These are phyloP conservation scores for Colletes collaris DNA, from an alignment of 2,888 invertebrate species.

Conservation along the genomic window DNA sequence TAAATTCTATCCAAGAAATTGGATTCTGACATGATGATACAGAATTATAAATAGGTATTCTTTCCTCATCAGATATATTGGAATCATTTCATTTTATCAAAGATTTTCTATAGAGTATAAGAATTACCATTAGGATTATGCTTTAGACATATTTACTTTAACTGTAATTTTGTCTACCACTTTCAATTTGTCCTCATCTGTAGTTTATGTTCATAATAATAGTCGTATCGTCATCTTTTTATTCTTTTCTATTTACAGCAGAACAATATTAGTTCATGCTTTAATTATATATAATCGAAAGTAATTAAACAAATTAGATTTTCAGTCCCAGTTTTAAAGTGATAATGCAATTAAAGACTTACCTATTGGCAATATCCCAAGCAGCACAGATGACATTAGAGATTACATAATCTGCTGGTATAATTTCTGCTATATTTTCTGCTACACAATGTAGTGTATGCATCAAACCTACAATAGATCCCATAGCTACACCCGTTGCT, in stretches of 20 bases:
- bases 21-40: slow-evolving; percentile 93
- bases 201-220: background rate
- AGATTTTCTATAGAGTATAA: slow-evolving; percentile 4
- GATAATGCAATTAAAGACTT: background rate
- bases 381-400: slow-evolving; percentile 86
- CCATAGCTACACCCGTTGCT: slow-evolving; percentile 85
- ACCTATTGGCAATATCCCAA: slow-evolving; percentile 82
- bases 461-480: slow-evolving; percentile 86
- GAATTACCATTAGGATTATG: background rate
- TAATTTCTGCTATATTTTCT: slow-evolving; percentile 86
- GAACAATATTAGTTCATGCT: background rate
- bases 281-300: too few relatives aligned
- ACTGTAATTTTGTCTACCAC: too few relatives aligned
- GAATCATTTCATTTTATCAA: background rate
- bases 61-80: slow-evolving; percentile 66
- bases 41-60: slow-evolving; percentile 91
- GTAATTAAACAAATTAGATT: too few relatives aligned
- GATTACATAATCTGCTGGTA: slow-evolving; percentile 88
- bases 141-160: background rate
- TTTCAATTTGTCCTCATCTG: background rate
- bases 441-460: slow-evolving; percentile 85
- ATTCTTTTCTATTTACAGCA: background rate
- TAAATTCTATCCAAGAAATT: slow-evolving; percentile 89
- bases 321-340: background rate
- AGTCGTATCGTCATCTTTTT: background rate